These are phyloP conservation scores for Alligator mississippiensis DNA, from an alignment of 2,113 vertebrate species.

Conservation along the genomic window DNA sequence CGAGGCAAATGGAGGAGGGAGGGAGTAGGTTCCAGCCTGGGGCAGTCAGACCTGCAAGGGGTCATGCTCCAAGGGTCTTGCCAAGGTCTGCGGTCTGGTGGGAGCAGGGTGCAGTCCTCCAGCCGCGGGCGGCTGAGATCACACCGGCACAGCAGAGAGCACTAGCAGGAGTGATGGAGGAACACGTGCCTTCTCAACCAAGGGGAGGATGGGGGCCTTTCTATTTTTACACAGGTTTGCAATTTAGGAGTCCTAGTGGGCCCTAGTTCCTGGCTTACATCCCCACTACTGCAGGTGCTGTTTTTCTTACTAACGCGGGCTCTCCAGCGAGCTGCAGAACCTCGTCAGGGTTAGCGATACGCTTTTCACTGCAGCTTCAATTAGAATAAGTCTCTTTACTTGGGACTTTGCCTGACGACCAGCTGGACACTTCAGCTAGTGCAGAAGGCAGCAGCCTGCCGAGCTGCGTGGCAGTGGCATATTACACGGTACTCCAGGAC, in stretches of 20 bases:
- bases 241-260: background rate
- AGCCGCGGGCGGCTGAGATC: too few species aligned
- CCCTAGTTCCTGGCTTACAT: background rate
- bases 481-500: background rate
- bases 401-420: accelerated
- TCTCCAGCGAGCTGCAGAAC: background rate
- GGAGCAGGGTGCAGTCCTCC: background rate
- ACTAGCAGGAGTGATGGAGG: too few species aligned
- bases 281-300: too few species aligned
- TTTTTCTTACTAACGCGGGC: background rate
- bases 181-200: too few species aligned
- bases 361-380: background rate
- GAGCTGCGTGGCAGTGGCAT: background rate
- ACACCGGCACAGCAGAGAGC: too few species aligned
- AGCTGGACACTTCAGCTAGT: background rate
- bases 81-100: background rate
- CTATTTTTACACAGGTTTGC: too few species aligned
- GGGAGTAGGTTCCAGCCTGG: background rate
- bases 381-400: background rate
- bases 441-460: background rate
- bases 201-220: too few species aligned
- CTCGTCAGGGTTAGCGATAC: background rate
- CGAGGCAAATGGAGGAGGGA: too few species aligned
- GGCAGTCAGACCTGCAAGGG: background rate
- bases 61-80: background rate